Evolutionary conservation across 2,797 vertebrate species (phyloP), one percentile per base, ranked within the genome.

Genomic region (Menidia menidia): DNA sequence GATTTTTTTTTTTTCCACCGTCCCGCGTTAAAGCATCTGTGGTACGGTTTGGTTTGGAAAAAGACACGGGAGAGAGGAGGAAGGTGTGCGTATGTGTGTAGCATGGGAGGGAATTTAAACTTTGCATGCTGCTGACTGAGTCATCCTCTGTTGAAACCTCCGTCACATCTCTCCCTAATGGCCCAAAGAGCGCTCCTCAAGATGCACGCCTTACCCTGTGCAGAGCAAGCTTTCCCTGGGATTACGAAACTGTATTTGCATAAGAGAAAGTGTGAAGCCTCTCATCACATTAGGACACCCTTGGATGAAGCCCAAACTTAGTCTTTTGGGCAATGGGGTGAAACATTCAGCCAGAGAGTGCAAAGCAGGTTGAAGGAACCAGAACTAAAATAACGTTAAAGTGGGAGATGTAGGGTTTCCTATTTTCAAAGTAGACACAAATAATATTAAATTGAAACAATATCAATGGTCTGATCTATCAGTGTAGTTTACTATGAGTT

Each of bases 11-110:
- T 8, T 55, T 41, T 18, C 50, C 54, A 33, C 25, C 51, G 59
- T 41, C 73, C 64, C 62, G 30, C 81, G 71, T 73, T 41, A 53
- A 58, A 73, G 60, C 83, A 84, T 88, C 80, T 85, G 84, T 81
- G 43, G 57, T 47, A 75, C 71, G 81, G 77, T 79, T 72, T 83
- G 67, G 64, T 78, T 43, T 69, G 62, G 61, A 60, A 57, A 62
- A 64, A 44, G 43, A 42, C 62, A 19, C 2, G 25, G 30, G 56
- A 33, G 53, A 42, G 64, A 41, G 66, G 35, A 25, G 35, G 35
- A 39, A 39, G 35, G 35, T 39, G 35, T 39, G 35, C 8, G 35
- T 39, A 39, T 39, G 35, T 39, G 35, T 39, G 35, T 39, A 7
- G 6, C 47, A 33, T 41, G 30, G 58, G 39, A 18, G 64, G 44